Evolutionary conservation across 2,797 vertebrate species (phyloP), one percentile per base, ranked within the genome.

Genomic region (Linurgus olivaceus): DNA sequence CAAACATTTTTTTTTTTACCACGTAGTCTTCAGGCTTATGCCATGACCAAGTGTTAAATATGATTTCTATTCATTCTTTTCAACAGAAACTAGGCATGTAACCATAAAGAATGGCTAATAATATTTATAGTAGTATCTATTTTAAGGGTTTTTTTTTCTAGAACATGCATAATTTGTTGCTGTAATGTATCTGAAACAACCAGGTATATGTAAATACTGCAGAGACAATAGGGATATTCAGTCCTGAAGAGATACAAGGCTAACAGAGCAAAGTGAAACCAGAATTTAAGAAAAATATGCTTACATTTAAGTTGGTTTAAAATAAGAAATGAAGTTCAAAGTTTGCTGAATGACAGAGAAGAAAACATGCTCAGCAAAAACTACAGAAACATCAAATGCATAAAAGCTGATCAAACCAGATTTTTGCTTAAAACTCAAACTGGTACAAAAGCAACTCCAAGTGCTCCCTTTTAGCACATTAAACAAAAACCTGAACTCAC

Each of bases 1-100:
- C 78, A 93, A 95, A 80, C 71, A 68, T 81, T 86, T 86, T 86
- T 86, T 95, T 38, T 40, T 95, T 92, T 89, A 82, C 74, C 13
- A 29, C 17, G 11, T 7, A 40, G 45, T 92, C 86, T 77, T 93
- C 67, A 80, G 68, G 84, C 57, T 96, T 68, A n/a, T 93, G 94
- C 87, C 88, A 68, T 23, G 35, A 14, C 13, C 72, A 80, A 73
- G n/a, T 47, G 45, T 82, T 77, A 93, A 90, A 87, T 89, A 83
- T 90, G 28, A 91, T 89, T 95, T 86, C 81, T 65, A 51, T 55
- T 83, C 61, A 45, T 86, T 83, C 54, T 80, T 93, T 92, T 74
- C 68, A 83, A 55, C 80, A 89, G 72, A 96, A 91, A 66, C 20
- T 38, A 62, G 75, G 28, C n/a, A 13, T 29, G 65, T 44, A 74